Base-by-base conservation (phyloP, 2,888 invertebrate genomes). In the Danaus chrysippus region DNA sequence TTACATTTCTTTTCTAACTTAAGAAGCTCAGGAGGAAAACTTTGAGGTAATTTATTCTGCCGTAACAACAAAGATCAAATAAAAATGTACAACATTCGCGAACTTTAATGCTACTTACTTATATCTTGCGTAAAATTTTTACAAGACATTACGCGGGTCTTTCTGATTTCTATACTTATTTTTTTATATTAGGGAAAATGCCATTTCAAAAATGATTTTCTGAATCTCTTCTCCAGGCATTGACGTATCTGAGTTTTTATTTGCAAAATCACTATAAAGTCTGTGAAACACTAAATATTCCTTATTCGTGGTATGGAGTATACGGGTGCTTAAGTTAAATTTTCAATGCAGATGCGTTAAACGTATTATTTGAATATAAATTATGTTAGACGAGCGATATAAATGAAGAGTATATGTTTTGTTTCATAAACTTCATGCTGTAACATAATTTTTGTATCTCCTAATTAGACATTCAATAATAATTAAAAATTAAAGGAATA, bases 11-110 rank as follows among this genome's bases (percentile, higher is more conserved):
- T 70, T 70, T 65, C 66, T 67, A 73, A 73, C 69, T 70, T 61
- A 63, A 70, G 67, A 71, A 68, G 65, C 63, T 58, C 67, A 71
- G 67, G 69, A 70, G 68, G 66, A 71, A 73, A 76, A 77, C 71
- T 74, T 76, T 64, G 58, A 66, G 68, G 71, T 72, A 73, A 49
- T 49, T 74, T 73, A 71, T 73, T 75, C 74, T 73, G 65, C 68
- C 73, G 69, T 73, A 74, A 74, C 17, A 74, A 70, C 68, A 62
- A 71, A 74, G 72, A 74, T 75, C 74, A 71, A 73, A 78, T 76
- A 73, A 77, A 80, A 79, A 78, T 76, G 75, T 76, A 74, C 70
- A 71, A 73, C 71, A 70, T 73, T 73, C 71, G 68, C 73, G 69
- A 77, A 77, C 73, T 79, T 77, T 68, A 68, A 70, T 71, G 70